Percentiles rank a stretch among this genome's conserved stretches.
These are phyloP conservation scores for Neosalanx taihuensis DNA, from an alignment of 2,797 vertebrate species.

Conservation along the genomic window DNA sequence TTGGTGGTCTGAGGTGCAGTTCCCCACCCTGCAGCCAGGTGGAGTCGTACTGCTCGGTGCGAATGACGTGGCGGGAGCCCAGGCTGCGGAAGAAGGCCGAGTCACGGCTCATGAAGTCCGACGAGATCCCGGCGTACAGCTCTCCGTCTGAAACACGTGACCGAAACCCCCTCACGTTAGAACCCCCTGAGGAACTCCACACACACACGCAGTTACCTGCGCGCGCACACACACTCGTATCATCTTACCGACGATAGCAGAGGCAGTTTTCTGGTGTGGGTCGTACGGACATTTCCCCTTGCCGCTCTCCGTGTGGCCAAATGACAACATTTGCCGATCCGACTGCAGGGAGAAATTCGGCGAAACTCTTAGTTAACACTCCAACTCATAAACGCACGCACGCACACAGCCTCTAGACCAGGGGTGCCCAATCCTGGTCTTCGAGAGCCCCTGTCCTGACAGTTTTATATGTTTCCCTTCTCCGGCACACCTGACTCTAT, in stretches of 20 bases:
- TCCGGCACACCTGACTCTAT: no score
- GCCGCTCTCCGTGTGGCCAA: constrained; percentile 76
- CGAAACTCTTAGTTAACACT: constrained; percentile 16
- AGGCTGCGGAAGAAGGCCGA: constrained; percentile 80
- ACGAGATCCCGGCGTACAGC: constrained; percentile 78
- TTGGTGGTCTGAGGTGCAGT: neutral
- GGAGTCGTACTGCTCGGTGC: constrained; percentile 80
- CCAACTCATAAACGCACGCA: constrained; percentile 7
- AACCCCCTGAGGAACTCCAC: constrained; percentile 4
- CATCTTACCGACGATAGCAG: constrained; percentile 71
- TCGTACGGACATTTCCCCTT: constrained; percentile 82
- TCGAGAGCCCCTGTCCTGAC: no score
- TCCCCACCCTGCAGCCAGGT: constrained; percentile 77
- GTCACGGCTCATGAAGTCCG: constrained; percentile 81
- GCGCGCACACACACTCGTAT: neutral
- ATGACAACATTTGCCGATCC: constrained; percentile 69
- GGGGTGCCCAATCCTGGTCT: no score
- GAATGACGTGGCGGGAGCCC: constrained; percentile 73
- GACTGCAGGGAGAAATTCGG: constrained; percentile 53
- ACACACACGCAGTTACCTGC: constrained; percentile 12
- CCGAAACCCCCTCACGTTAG: neutral
- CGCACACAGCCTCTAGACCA: neutral
- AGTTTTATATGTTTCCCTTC: no score
- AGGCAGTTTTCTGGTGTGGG: constrained; percentile 74
- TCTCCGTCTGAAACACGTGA: constrained; percentile 65